A percentile compares a stretch with the other conserved stretches of the same genome.
phyloP scores from a whole-genome alignment of 64 coral and sea anemone genomes.

The Dendrophyllia cribrosa region DNA sequence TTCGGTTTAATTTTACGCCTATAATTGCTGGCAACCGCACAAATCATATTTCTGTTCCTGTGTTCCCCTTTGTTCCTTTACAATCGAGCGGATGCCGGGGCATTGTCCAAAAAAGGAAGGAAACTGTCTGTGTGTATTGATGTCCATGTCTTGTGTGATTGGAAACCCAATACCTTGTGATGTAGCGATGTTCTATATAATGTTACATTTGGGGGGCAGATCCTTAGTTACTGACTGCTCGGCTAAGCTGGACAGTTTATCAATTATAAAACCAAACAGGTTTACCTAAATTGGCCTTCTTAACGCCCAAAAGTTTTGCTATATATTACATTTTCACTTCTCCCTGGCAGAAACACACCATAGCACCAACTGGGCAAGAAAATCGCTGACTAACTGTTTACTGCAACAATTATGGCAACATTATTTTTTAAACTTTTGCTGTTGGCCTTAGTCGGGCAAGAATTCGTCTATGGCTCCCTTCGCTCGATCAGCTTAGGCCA shows the following conservation, averaged over 20 bases:
- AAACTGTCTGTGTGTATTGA: no score
- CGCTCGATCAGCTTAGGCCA: conserved; percentile 2
- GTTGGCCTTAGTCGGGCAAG: background rate
- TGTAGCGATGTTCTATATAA: conserved; percentile 6
- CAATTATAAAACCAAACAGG: background rate
- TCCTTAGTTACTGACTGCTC: background rate
- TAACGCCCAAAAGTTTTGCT: no score
- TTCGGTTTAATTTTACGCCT: background rate
- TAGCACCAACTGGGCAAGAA: background rate
- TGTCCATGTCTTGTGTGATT: no score
- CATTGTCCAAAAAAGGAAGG: conserved; percentile 3
- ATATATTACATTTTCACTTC: background rate
- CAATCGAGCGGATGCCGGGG: background rate
- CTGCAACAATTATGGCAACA: background rate
- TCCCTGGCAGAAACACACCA: background rate
- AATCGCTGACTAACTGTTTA: background rate
- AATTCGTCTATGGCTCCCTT: background rate
- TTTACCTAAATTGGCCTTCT: background rate
- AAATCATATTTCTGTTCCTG: background rate
- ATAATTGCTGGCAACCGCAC: background rate
- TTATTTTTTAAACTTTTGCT: conserved; percentile 16
- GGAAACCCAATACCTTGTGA: background rate
- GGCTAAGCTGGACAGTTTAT: no score
- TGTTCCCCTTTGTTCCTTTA: background rate
- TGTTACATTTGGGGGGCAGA: conserved; percentile 33